A percentile compares a stretch with the other conserved stretches of the same genome.
Evolutionary conservation across 2,888 invertebrate genomes (phyloP).

Genomic region (Eurytoma adleriae): DNA sequence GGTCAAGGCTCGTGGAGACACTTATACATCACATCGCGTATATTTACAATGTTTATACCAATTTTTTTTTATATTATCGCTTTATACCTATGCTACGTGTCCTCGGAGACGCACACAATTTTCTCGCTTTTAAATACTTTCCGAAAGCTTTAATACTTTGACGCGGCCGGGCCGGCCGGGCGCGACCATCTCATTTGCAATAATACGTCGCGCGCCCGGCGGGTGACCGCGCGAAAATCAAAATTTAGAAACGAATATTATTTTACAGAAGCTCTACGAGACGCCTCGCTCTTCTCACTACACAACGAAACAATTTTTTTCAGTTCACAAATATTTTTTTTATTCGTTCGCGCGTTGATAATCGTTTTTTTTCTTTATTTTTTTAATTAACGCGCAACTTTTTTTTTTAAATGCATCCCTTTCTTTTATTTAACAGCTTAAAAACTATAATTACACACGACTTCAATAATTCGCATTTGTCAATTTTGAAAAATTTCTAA

Average conservation of each 20-base stretch:
- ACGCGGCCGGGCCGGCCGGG: constrained; percentile 8
- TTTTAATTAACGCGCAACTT: too few species aligned
- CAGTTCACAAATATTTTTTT: constrained; percentile 28
- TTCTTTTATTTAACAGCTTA: constrained; percentile 41
- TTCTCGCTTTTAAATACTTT: constrained; percentile 47
- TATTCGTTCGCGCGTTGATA: too few species aligned
- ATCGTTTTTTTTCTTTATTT: too few species aligned
- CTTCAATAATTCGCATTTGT: constrained; percentile 54
- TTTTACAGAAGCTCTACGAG: not conserved
- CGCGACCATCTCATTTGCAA: constrained; percentile 20
- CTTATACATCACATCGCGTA: constrained; percentile 43
- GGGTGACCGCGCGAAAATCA: not conserved
- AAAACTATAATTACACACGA: constrained; percentile 54
- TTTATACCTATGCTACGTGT: constrained; percentile 9
- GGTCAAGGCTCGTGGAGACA: constrained; percentile 54
- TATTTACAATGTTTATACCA: constrained; percentile 49
- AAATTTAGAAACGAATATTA: constrained; percentile 24
- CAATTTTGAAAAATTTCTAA: constrained; percentile 50
- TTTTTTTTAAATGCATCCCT: constrained; percentile 35
- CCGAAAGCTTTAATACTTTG: constrained; percentile 42
- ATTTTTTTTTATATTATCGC: constrained; percentile 5
- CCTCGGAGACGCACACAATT: constrained; percentile 22
- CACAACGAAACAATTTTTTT: constrained; percentile 33
- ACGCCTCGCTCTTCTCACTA: not conserved
- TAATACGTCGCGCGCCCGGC: constrained; percentile 3